Percentiles rank a stretch among this genome's conserved stretches.
Evolutionary conservation across 2,113 vertebrate genomes (phyloP).

Genomic region (Propithecus coquereli): DNA sequence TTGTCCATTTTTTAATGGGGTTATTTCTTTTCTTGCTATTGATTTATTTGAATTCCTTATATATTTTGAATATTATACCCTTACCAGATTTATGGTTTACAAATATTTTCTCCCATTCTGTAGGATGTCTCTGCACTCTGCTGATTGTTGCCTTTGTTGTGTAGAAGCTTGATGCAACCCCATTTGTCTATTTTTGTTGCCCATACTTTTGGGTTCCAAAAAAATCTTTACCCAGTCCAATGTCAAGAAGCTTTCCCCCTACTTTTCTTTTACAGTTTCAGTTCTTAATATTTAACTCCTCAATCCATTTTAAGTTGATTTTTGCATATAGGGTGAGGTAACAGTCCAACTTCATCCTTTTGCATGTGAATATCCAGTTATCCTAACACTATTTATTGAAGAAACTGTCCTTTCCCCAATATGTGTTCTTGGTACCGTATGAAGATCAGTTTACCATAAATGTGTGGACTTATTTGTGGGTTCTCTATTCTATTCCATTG

Average conservation of each 20-base stretch:
- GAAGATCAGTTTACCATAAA: not conserved
- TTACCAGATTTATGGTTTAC: not conserved
- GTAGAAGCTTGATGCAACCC: not conserved
- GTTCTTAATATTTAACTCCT: not conserved
- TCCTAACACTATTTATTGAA: not conserved
- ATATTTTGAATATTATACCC: not conserved
- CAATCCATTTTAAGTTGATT: not conserved
- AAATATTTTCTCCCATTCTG: not conserved
- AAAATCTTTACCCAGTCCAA: not conserved
- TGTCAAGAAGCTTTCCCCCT: not conserved
- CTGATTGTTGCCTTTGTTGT: not conserved
- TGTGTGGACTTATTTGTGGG: not conserved
- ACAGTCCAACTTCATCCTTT: not conserved
- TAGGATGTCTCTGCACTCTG: not conserved
- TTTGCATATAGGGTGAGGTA: not conserved
- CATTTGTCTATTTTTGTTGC: not conserved
- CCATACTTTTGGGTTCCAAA: not conserved
- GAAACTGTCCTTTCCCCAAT: not conserved
- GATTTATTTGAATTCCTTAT: not conserved
- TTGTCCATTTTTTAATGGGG: not conserved
- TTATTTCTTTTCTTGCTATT: not conserved
- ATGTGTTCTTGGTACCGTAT: not conserved
- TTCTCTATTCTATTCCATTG: not conserved
- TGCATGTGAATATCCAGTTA: not conserved
- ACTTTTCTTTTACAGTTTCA: not conserved